Evolutionary conservation across 2,797 vertebrate species (phyloP).

Genomic region (Triplophysa yarkandensis): DNA sequence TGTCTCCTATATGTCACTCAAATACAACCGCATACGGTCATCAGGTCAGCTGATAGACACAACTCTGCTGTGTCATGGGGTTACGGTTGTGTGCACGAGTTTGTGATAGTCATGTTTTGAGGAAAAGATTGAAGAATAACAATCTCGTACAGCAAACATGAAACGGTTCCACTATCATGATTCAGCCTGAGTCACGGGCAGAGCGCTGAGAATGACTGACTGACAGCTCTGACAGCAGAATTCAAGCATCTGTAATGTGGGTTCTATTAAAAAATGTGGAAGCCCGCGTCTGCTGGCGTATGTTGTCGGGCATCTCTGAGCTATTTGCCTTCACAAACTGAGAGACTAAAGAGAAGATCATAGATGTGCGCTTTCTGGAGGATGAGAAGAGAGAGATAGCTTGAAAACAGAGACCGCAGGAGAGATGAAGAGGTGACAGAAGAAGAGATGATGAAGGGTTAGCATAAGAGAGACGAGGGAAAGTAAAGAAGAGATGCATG

Average conservation of each 20-base stretch:
- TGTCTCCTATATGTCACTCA: constrained; percentile 44
- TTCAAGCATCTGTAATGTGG: constrained; percentile 28
- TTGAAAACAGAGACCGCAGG: constrained; percentile 11
- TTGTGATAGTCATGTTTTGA: not conserved
- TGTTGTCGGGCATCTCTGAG: constrained; percentile 10
- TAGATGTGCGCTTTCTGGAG: constrained; percentile 13
- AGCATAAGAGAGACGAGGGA: constrained; percentile 1
- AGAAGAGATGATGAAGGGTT: constrained; percentile 25
- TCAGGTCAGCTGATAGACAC: constrained; percentile 3
- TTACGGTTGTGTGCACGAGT: constrained; percentile 18
- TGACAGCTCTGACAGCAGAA: constrained; percentile 19
- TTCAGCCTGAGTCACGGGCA: constrained; percentile 31
- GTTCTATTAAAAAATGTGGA: constrained; percentile 15
- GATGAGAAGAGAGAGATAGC: not conserved
- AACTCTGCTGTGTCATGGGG: constrained; percentile 13
- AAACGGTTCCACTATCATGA: constrained; percentile 21
- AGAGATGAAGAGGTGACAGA: constrained; percentile 21
- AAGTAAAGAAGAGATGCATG: constrained; percentile 20
- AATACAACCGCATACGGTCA: not conserved
- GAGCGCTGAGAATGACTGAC: constrained; percentile 27
- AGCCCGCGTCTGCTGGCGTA: not conserved
- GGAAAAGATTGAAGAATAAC: not conserved
- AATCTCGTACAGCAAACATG: constrained; percentile 17
- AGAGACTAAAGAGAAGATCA: constrained; percentile 41
- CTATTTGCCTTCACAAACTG: constrained; percentile 24